These are phyloP conservation scores for Tanypteryx hageni DNA, from an alignment of 2,888 invertebrate genomes.

Conservation along the genomic window DNA sequence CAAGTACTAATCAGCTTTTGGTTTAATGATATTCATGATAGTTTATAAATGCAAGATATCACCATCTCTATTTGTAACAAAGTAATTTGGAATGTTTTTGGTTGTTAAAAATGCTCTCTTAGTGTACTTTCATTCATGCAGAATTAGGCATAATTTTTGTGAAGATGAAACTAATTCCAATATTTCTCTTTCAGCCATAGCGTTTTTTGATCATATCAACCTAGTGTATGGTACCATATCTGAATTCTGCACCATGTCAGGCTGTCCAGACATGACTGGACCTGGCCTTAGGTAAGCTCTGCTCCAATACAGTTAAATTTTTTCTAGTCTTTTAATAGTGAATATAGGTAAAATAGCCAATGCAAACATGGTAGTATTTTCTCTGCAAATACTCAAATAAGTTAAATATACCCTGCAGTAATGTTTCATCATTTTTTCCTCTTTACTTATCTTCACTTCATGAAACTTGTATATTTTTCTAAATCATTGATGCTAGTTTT, in stretches of 20 bases:
- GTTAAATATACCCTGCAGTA: too few relatives aligned
- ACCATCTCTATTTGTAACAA: not conserved
- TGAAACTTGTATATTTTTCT: too few relatives aligned
- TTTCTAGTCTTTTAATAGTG: not conserved
- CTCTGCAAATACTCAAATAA: too few relatives aligned
- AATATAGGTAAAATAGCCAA: not conserved
- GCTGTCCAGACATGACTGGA: constrained; percentile 98
- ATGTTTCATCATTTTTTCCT: too few relatives aligned
- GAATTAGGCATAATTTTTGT: constrained; percentile 31
- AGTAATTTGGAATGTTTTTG: not conserved
- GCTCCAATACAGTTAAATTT: not conserved
- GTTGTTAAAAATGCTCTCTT: not conserved
- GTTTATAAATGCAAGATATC: too few relatives aligned
- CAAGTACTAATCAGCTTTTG: too few relatives aligned
- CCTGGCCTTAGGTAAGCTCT: constrained; percentile 90
- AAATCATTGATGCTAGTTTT: too few relatives aligned
- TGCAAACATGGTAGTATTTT: not conserved
- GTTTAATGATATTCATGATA: too few relatives aligned
- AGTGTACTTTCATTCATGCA: not conserved
- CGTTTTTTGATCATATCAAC: constrained; percentile 99
- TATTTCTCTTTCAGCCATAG: constrained; percentile 84
- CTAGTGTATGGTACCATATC: constrained; percentile 98
- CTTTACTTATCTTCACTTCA: too few relatives aligned
- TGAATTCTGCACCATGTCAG: constrained; percentile 97
- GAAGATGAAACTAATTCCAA: constrained; percentile 40